phyloP scores from a whole-genome alignment of 2,888 invertebrate species.

The Leptothorax acervorum region DNA sequence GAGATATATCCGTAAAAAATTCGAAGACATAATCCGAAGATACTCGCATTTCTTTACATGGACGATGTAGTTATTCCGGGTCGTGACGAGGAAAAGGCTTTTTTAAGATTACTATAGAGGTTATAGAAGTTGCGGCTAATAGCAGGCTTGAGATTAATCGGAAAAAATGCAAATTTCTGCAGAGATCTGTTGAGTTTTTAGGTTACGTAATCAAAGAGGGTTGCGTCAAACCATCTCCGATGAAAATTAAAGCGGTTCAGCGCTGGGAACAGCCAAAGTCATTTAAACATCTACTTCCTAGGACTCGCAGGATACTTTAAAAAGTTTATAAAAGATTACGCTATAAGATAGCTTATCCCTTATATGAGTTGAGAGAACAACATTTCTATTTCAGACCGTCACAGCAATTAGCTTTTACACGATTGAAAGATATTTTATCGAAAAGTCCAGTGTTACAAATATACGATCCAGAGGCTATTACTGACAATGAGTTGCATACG shows the following conservation, averaged over 20 bases:
- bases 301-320: constrained; percentile 24
- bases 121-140: not conserved
- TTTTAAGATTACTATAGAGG: not conserved
- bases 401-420: not conserved
- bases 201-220: not conserved
- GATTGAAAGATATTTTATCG: constrained; percentile 5
- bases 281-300: constrained; percentile 9
- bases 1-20: constrained; percentile 58
- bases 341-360: not conserved
- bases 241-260: constrained; percentile 1
- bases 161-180: constrained; percentile 33
- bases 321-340: not conserved
- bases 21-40: constrained; percentile 32
- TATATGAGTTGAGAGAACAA: not conserved
- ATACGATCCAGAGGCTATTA: constrained; percentile 29
- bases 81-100: not conserved
- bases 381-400: not conserved
- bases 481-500: constrained; percentile 52
- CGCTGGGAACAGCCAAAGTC: not conserved
- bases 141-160: constrained; percentile 10
- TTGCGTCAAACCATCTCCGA: not conserved
- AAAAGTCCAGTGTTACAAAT: constrained; percentile 44
- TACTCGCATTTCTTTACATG: not conserved
- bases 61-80: constrained; percentile 39
- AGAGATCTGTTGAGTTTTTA: constrained; percentile 17